Evolutionary conservation across 2,113 vertebrate species (phyloP), one percentile per base, ranked within the genome.

Genomic region (Sinocyclocheilus rhinocerous): DNA sequence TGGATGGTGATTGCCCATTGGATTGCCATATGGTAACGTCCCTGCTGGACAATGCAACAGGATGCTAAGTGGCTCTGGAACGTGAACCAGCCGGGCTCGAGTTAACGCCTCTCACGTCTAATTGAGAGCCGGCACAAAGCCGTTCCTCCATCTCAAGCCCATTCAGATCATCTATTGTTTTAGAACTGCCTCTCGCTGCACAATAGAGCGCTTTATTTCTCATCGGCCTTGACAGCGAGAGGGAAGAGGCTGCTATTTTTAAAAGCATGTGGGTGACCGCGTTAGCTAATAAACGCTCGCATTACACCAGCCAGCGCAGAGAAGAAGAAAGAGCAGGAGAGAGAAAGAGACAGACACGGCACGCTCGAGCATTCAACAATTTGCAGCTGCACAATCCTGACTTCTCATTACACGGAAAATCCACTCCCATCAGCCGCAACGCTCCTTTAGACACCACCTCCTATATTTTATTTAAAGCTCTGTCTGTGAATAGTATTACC

Each of bases 231-330:
- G 93, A 93, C 93, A 95, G 92, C 87, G 91, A 91, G 91, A 92
- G 92, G 87, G 92, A 92, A 91, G 90, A 92, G 90, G 89, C 90
- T 92, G 93, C 93, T 95, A 95, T 95, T 95, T 94, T 93, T 93
- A 93, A 92, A 93, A 92, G 88, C 86, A 91, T 92, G 93, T 93
- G 92, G 94, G 93, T 92, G 92, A 92, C 89, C 89, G 89, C 82
- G 89, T 55, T 83, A 92, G 91, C 91, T 93, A 94, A 94, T 93
- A 94, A 94, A 93, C 55, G 89, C 90, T 89, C 81, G 24, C 81
- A 76, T 90, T 91, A 89, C 84, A 89, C 84, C 83, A 87, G 75
- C 79, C 81, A 16, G 61, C 70, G 45, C 42, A 80, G 61, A 39
- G 55, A 81, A 73, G 69, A 79, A 83, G 72, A 65, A 70, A 24